Evolutionary conservation across 2,113 vertebrate species (phyloP).

Genomic region (Callospermophilus lateralis): DNA sequence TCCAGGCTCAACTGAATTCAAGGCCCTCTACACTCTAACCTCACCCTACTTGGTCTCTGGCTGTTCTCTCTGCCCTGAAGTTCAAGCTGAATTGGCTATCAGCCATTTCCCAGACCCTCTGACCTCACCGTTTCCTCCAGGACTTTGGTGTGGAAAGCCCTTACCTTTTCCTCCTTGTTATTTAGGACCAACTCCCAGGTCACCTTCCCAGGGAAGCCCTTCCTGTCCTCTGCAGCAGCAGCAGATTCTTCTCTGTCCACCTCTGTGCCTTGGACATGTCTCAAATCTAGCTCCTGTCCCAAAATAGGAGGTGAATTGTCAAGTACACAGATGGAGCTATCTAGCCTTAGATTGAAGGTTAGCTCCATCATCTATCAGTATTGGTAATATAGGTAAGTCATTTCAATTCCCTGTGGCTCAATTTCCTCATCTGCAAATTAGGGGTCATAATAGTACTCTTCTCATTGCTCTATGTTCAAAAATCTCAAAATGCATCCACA

Average conservation of each 20-base stretch:
- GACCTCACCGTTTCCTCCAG: background rate
- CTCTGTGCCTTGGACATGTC: background rate
- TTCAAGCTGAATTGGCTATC: background rate
- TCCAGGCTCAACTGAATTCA: background rate
- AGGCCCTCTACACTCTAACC: background rate
- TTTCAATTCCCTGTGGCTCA: background rate
- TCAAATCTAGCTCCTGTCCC: background rate
- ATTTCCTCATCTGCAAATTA: background rate
- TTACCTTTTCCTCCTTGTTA: background rate
- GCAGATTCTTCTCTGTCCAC: background rate
- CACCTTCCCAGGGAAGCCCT: background rate
- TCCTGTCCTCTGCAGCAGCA: background rate
- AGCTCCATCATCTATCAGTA: background rate
- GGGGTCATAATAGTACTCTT: background rate
- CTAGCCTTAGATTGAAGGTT: background rate
- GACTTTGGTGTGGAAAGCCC: background rate
- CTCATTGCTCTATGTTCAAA: background rate
- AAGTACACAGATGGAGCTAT: background rate
- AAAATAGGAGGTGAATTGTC: background rate
- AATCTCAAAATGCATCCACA: background rate
- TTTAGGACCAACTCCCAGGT: background rate
- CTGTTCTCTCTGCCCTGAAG: background rate
- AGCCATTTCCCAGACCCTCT: background rate
- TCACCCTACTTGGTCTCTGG: too few relatives aligned
- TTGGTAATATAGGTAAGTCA: background rate